Evolutionary conservation across 2,113 vertebrate species (phyloP).

Genomic region (Megaleporinus macrocephalus): DNA sequence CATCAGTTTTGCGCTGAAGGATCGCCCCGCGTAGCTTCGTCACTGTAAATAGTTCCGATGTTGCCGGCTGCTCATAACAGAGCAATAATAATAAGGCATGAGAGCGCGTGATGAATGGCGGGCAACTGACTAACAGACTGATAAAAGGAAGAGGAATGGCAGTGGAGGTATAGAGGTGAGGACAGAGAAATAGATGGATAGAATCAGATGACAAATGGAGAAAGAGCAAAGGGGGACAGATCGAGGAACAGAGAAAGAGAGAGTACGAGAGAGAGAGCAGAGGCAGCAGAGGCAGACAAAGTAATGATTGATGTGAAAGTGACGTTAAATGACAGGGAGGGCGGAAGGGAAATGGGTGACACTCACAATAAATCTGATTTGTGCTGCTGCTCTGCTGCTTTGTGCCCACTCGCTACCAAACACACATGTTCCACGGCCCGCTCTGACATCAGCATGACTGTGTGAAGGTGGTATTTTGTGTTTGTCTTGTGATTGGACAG

Average conservation of each 20-base stretch:
- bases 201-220: conserved; percentile 53
- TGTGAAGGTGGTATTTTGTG: conserved; percentile 24
- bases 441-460: conserved; percentile 49
- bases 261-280: conserved; percentile 24
- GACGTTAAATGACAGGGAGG: conserved; percentile 43
- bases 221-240: conserved; percentile 54
- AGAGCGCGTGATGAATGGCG: conserved; percentile 43
- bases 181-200: conserved; percentile 43
- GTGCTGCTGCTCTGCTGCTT: conserved; percentile 39
- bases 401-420: conserved; percentile 43
- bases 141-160: conserved; percentile 47
- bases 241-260: conserved; percentile 7
- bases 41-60: conserved; percentile 34
- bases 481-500: conserved; percentile 40
- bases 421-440: conserved; percentile 30
- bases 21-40: conserved; percentile 20
- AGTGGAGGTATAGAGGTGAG: conserved; percentile 6
- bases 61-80: conserved; percentile 27
- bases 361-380: conserved; percentile 57
- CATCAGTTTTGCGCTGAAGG: conserved; percentile 10
- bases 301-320: conserved; percentile 50
- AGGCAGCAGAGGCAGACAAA: conserved; percentile 14
- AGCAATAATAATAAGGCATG: conserved; percentile 37
- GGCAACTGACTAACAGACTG: conserved; percentile 36
- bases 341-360: conserved; percentile 26